Conservation (phyloP, 1,140 invertebrate genomes). For the Caenorhabditis brenneri region DNA sequence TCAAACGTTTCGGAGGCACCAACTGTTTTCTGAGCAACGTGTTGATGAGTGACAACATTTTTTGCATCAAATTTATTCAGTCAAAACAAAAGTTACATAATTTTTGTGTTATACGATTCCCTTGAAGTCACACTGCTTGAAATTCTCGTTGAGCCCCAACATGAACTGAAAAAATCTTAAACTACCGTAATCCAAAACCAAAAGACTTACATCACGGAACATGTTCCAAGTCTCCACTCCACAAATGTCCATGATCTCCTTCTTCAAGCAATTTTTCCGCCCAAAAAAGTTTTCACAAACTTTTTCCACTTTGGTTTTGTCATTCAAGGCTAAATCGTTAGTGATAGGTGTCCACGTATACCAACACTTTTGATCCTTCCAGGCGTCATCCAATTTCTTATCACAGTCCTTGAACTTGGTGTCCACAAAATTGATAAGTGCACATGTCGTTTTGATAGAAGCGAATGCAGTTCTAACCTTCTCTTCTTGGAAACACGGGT, state of each 20-base stretch:
- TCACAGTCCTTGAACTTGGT: background rate
- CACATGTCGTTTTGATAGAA: background rate
- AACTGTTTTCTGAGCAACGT: too few relatives aligned
- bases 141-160: background rate
- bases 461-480: too few relatives aligned
- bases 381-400: background rate
- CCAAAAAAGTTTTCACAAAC: background rate
- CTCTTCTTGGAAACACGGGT: background rate
- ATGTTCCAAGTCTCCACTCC: background rate
- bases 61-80: too few relatives aligned
- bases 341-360: background rate
- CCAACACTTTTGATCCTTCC: background rate
- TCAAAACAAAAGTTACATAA: background rate
- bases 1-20: too few relatives aligned
- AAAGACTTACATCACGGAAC: background rate
- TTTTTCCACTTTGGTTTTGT: background rate
- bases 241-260: background rate
- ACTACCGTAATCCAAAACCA: too few relatives aligned
- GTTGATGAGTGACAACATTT: too few relatives aligned
- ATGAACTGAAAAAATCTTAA: background rate
- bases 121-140: background rate
- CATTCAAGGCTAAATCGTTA: background rate
- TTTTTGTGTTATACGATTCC: background rate
- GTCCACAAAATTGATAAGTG: background rate
- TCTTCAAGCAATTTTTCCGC: background rate